Base-by-base conservation (phyloP, 2,888 invertebrate species). In the Emmelina monodactyla region DNA sequence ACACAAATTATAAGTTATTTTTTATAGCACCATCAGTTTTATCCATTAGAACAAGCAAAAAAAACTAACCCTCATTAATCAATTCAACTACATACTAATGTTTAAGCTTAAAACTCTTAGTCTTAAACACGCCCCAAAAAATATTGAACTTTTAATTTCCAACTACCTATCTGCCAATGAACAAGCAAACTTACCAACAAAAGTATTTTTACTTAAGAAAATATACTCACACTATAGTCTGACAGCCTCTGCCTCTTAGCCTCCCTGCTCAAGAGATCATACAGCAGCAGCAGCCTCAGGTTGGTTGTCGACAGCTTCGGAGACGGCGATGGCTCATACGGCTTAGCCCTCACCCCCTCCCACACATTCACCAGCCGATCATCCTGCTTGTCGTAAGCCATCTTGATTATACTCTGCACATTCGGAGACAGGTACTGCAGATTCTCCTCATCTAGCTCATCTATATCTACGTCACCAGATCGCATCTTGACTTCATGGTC, bases 181-280 rank as follows among this genome's bases (percentile, higher is more conserved):
- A n/a, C n/a, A n/a, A n/a, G n/a, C n/a, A n/a, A 19, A 19, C 9
- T 13, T 32, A 32, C 2, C 14, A 32, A 11, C 5, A 22, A 32
- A 32, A 32, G n/a, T 19, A 19, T 19, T 4, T 11, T 6, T 4
- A 6, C 11, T 6, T 11, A 11, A 6, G 22, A 37, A 32, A 34
- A 22, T 32, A 16, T 45, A 70, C 82, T 82, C 55, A 85, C 85
- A 41, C 75, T 71, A 46, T 76, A 87, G 46, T 85, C 85, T 3
- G 83, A 84, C 3, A 86, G 69, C 22, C 82, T 80, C 45, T 85
- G 81, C 38, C 71, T 83, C 52, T 87, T 87, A 1, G 87, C 83
- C 40, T 88, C 88, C 42, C 87, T 83, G 53, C 86, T 87, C 32
- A 88, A 49, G 3, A 83, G 69, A 45, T 88, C 88, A 51, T 88